Percentiles rank a stretch among this genome's conserved stretches.
Conservation (phyloP, 2,888 invertebrate species). For the Eledone cirrhosa region DNA sequence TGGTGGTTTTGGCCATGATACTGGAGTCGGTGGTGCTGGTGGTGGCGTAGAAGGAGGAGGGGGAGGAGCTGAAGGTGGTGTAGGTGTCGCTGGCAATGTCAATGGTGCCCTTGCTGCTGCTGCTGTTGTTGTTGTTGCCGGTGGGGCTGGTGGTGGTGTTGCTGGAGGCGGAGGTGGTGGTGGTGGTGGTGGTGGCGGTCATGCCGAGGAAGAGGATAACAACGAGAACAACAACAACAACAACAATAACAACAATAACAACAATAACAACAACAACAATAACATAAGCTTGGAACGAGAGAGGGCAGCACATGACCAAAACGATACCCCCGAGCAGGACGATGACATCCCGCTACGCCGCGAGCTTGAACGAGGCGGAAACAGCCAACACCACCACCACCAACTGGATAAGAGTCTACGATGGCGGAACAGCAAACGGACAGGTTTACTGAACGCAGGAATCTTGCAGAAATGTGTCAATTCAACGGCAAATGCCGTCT, state of each 20-base stretch:
- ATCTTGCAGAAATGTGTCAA: background rate
- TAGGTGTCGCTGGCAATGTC: no score
- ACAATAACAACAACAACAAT: background rate
- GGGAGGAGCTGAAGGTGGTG: no score
- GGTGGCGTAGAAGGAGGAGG: no score
- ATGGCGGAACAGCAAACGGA: background rate
- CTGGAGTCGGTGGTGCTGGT: no score
- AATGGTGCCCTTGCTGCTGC: no score
- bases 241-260: no score
- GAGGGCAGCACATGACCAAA: conserved; percentile 2
- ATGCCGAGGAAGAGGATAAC: no score
- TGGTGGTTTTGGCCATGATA: background rate
- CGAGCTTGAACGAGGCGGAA: background rate
- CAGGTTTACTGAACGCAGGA: background rate
- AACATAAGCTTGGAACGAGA: conserved; percentile 7
- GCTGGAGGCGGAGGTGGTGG: no score
- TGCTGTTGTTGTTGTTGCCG: no score
- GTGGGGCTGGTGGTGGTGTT: no score
- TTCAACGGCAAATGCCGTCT: background rate
- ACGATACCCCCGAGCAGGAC: conserved; percentile 10
- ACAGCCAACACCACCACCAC: background rate
- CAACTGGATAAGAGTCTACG: background rate
- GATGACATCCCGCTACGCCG: background rate
- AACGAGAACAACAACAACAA: no score
- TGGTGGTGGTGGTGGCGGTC: no score